phyloP scores from a whole-genome alignment of 2,888 invertebrate species.

The Cheilosia grossa region DNA sequence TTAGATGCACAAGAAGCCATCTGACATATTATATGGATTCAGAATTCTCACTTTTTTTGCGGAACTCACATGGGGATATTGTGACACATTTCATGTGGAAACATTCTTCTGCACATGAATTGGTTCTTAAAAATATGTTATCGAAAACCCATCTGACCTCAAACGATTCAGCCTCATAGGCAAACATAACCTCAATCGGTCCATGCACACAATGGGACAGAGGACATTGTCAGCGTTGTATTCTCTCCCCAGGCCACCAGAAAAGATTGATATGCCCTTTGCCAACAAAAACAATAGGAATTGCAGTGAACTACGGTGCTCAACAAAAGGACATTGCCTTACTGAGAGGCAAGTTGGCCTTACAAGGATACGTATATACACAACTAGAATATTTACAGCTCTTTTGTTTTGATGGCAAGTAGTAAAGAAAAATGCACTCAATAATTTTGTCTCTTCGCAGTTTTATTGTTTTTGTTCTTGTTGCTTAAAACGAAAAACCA shows the following conservation, averaged over 20 bases:
- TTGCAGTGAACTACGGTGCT: not conserved
- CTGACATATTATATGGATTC: not conserved
- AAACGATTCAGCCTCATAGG: not conserved
- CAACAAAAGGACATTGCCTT: slow-evolving; percentile 45
- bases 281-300: not conserved
- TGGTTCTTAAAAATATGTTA: not conserved
- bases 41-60: too few relatives aligned
- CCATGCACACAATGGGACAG: too few relatives aligned
- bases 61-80: not conserved
- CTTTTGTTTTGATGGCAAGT: slow-evolving; percentile 33
- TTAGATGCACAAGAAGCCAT: not conserved
- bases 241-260: slow-evolving; percentile 41
- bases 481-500: not conserved
- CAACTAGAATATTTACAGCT: slow-evolving; percentile 2
- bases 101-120: not conserved
- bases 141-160: not conserved
- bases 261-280: slow-evolving; percentile 27
- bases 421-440: slow-evolving; percentile 24
- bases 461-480: not conserved
- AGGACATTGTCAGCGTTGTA: slow-evolving; percentile 31
- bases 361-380: slow-evolving; percentile 12
- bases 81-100: not conserved
- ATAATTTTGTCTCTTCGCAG: slow-evolving; percentile 6
- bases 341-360: slow-evolving; percentile 28
- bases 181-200: not conserved